phyloP scores from a whole-genome alignment of 1,140 invertebrate species.

The Heliconius hewitsoni region DNA sequence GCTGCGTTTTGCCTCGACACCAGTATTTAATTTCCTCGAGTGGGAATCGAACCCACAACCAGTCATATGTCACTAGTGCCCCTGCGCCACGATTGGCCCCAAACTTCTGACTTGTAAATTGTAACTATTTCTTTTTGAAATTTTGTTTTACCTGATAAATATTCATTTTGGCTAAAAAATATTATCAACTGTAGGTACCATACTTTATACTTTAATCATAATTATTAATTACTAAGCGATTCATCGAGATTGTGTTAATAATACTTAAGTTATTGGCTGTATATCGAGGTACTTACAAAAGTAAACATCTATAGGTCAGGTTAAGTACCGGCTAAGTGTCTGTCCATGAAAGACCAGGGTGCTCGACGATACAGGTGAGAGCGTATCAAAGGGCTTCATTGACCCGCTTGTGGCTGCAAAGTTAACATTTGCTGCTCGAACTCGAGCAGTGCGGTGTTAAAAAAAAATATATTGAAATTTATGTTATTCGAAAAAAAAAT shows the following conservation, averaged over 20 bases:
- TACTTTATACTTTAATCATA: too few species aligned
- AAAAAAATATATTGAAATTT: background rate
- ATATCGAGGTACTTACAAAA: conserved; percentile 45
- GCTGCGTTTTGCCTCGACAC: too few species aligned
- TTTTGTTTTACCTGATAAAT: too few species aligned
- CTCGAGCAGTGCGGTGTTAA: conserved; percentile 19
- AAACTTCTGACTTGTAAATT: too few species aligned
- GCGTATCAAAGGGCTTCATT: conserved; percentile 72
- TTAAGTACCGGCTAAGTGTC: conserved; percentile 60
- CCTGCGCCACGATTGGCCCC: too few species aligned
- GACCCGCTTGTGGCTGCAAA: conserved; percentile 64
- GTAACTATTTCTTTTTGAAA: too few species aligned
- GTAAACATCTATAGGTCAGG: conserved; percentile 60
- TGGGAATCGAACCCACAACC: too few species aligned
- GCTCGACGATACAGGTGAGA: conserved; percentile 64
- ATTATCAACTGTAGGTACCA: too few species aligned
- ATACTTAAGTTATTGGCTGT: conserved; percentile 30
- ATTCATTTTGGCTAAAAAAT: too few species aligned
- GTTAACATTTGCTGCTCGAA: conserved; percentile 45
- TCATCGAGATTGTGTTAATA: background rate
- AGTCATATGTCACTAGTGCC: too few species aligned
- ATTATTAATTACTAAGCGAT: too few species aligned
- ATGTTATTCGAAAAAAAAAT: background rate
- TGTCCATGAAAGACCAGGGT: conserved; percentile 62
- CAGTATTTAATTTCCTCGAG: background rate